Percentiles rank a stretch among this genome's conserved stretches.
These are phyloP conservation scores for Campoplex nolae DNA, from an alignment of 2,888 invertebrate genomes.

Conservation along the genomic window DNA sequence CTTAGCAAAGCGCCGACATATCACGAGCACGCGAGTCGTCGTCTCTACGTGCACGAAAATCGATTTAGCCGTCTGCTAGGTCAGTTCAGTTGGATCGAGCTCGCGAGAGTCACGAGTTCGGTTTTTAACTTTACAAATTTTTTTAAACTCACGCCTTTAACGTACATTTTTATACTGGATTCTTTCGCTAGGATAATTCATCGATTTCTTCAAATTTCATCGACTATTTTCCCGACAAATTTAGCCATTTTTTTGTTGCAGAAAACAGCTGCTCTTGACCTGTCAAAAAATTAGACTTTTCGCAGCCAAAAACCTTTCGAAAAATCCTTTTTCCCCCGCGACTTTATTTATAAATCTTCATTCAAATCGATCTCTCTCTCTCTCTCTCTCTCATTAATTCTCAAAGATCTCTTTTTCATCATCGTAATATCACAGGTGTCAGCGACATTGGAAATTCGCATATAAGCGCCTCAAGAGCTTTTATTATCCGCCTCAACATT, in stretches of 20 bases:
- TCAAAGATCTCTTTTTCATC: neutral
- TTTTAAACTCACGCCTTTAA: neutral
- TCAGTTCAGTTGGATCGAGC: conserved; percentile 35
- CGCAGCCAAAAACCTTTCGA: neutral
- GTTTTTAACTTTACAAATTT: neutral
- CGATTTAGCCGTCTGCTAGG: conserved; percentile 34
- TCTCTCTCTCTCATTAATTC: neutral
- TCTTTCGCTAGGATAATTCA: no score
- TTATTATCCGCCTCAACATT: conserved; percentile 5
- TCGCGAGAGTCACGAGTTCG: neutral
- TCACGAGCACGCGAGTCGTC: neutral
- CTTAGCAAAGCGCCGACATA: neutral
- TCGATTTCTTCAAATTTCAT: no score
- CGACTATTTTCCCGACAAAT: neutral
- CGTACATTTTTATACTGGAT: neutral
- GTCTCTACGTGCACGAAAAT: conserved; percentile 11
- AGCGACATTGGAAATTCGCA: neutral
- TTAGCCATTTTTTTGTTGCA: fast-evolving
- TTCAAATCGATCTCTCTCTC: neutral
- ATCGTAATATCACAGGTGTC: no score
- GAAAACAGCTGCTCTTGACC: neutral
- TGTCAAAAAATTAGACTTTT: neutral
- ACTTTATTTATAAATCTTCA: neutral
- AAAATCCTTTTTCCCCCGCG: neutral
- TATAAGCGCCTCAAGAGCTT: neutral